A percentile compares a stretch with the other conserved stretches of the same genome.
Evolutionary conservation across 1,140 invertebrate genomes (phyloP).

Genomic region (Philotrypesis tridentata): DNA sequence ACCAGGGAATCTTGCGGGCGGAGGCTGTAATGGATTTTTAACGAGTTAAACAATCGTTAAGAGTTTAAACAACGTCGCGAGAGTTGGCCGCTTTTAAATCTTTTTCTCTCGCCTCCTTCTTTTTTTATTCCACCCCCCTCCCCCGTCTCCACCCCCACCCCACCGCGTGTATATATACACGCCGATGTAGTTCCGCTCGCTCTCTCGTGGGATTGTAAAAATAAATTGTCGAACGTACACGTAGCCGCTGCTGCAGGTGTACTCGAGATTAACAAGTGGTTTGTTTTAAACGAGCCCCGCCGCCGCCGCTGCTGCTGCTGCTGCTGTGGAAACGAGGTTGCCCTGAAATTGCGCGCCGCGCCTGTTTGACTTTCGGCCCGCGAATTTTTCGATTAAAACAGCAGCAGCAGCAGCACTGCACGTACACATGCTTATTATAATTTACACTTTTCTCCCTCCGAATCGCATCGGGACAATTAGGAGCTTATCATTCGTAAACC

Average conservation of each 20-base stretch:
- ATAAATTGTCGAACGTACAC: conserved; percentile 36
- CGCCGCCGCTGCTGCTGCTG: too few relatives aligned
- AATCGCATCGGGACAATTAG: not conserved
- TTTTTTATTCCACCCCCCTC: not conserved
- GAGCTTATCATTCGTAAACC: not conserved
- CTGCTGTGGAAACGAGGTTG: conserved; percentile 15
- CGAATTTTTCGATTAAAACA: conserved; percentile 36
- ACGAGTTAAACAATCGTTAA: conserved; percentile 72
- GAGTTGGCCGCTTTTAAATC: conserved; percentile 46
- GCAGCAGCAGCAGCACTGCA: too few relatives aligned
- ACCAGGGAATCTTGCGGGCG: conserved; percentile 48
- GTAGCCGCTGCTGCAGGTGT: conserved; percentile 30
- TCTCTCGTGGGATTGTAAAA: not conserved
- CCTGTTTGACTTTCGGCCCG: conserved; percentile 20
- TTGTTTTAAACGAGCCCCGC: conserved; percentile 10
- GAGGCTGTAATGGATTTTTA: conserved; percentile 68
- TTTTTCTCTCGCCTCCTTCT: not conserved
- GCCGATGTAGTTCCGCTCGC: not conserved
- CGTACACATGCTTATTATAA: not conserved
- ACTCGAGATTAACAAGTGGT: conserved; percentile 26
- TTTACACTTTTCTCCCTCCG: not conserved
- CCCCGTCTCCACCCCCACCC: not conserved
- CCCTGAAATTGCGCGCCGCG: conserved; percentile 19
- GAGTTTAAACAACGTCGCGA: conserved; percentile 65
- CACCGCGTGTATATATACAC: not conserved